Evolutionary conservation across 2,113 vertebrate genomes (phyloP), one percentile per base, ranked within the genome.

Genomic region (Hippoglossus stenolepis): DNA sequence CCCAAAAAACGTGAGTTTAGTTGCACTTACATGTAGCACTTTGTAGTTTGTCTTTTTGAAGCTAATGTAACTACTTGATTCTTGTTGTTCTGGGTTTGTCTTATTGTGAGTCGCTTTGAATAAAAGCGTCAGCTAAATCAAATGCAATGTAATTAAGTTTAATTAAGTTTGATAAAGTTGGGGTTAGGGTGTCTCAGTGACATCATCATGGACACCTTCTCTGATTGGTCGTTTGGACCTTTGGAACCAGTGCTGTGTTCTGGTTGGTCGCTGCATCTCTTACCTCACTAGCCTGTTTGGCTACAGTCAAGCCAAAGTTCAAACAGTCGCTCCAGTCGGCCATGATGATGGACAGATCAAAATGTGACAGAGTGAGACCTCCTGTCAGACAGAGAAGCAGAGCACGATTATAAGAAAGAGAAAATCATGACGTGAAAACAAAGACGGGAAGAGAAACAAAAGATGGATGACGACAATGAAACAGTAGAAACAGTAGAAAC

Each of bases 281-380:
- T 77, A 90, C 88, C 84, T 86, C 64, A 65, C 67, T 49, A n/a
- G 86, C 79, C 65, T 71, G 73, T 51, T 83, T 90, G 56, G 76
- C 31, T 0, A 90, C 0, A 0, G 70, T 78, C 57, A 90, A 23
- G 13, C 79, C 88, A 0, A 90, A 90, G 47, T 77, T 79, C 58
- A 90, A 72, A 74, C 82, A 90, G n/a, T 83, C 28, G 0, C 49
- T 83, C 88, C 88, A 88, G 61, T 88, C 58, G 0, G 79, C 43
- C 88, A 88, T 90, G 61, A 51, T 57, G 73, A 28, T 1, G 4
- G 26, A n/a, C 15, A 61, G 56, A 2, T 11, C 23, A 13, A 26
- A 24, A 20, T 6, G 3, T 4, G 5, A 18, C 18, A 56, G 58
- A 77, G 61, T 43, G 15, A 79, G 21, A 63, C 12, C 2, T 24